These are phyloP conservation scores for Micropterix aruncella DNA, from an alignment of 2,888 invertebrate genomes.

Conservation along the genomic window DNA sequence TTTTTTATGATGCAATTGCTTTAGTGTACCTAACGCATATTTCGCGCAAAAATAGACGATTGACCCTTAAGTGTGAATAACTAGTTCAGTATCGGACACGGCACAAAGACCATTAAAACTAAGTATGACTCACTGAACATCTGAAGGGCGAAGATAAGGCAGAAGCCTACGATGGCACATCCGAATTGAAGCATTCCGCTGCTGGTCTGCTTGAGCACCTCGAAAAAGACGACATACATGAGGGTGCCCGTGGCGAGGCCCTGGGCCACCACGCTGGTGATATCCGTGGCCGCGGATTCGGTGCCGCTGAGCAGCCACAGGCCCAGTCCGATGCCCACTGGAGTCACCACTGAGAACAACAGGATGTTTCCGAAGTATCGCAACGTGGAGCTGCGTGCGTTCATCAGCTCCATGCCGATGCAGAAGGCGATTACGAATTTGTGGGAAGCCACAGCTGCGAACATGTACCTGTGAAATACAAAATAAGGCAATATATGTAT, in stretches of 20 bases:
- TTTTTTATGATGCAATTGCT: too few relatives aligned
- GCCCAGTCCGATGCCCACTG: slow-evolving; percentile 65
- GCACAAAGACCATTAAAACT: too few relatives aligned
- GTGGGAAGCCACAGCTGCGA: slow-evolving; percentile 72
- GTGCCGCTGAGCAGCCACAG: slow-evolving; percentile 46
- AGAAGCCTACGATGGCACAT: too few relatives aligned
- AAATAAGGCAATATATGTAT: too few relatives aligned
- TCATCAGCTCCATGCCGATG: slow-evolving; percentile 70
- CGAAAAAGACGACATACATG: slow-evolving; percentile 93
- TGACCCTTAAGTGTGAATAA: too few relatives aligned
- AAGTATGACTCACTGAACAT: too few relatives aligned
- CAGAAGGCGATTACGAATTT: slow-evolving; percentile 82
- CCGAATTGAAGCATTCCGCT: slow-evolving; percentile 52
- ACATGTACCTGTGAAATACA: slow-evolving; percentile 50
- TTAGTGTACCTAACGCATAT: too few relatives aligned
- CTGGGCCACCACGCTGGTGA: slow-evolving; percentile 55
- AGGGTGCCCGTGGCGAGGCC: slow-evolving; percentile 87
- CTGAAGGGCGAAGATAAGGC: too few relatives aligned
- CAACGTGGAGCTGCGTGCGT: slow-evolving; percentile 48
- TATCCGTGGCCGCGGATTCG: slow-evolving; percentile 40
- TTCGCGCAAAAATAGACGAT: too few relatives aligned
- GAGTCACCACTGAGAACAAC: slow-evolving; percentile 67
- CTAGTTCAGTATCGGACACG: too few relatives aligned
- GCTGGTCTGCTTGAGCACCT: slow-evolving; percentile 53
- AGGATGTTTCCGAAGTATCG: slow-evolving; percentile 53